Base-by-base conservation (phyloP, 1,140 invertebrate species). In the Drusus annulatus region DNA sequence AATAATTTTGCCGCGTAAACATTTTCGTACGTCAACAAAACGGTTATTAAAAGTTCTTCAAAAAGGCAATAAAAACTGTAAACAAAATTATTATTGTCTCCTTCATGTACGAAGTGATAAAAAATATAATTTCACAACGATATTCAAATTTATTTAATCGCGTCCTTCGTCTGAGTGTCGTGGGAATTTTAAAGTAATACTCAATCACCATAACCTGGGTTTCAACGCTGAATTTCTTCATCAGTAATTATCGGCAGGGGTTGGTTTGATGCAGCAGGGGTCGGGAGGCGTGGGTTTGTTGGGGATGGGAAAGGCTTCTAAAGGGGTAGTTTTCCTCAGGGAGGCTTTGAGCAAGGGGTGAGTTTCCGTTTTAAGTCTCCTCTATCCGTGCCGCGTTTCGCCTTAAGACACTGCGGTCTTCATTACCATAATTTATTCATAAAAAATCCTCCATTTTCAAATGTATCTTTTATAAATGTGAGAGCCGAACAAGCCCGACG, bases 341-440 rank as follows among this genome's bases (percentile, higher is more conserved):
- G 65, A 69, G 65, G 45, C 68, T 52, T 21, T 19, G 17, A 71
- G 68, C 62, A 28, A 65, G 25, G 68, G 45, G 68, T 65, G 65
- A 17, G 62, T 71, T 28, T 71, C 45, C 68, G 65, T 19, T 69
- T 45, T 51, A 71, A 71, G 68, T 52, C 68, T 71, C 50, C 50
- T 52, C 50, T 17, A 71, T 17, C 31, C 62, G 7, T 17, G 65
- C 65, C 36, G 65, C 65, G 8, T 50, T 25, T 71, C 10, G 17
- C 21, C 68, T 52, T 71, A 71, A 69, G 68, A 71, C 68, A 17
- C 63, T 71, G 50, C 68, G 68, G 68, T 51, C 68, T 17, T 71
- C 68, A 71, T 71, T 71, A 71, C 13, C 68, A 71, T 71, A 71
- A 71, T 71, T 71, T 71, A 71, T 71, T 71, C 68, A 71, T 54